Percentiles rank a stretch among this genome's conserved stretches.
These are phyloP conservation scores for Hedychridium roseum DNA, from an alignment of 2,888 invertebrate genomes.

Conservation along the genomic window DNA sequence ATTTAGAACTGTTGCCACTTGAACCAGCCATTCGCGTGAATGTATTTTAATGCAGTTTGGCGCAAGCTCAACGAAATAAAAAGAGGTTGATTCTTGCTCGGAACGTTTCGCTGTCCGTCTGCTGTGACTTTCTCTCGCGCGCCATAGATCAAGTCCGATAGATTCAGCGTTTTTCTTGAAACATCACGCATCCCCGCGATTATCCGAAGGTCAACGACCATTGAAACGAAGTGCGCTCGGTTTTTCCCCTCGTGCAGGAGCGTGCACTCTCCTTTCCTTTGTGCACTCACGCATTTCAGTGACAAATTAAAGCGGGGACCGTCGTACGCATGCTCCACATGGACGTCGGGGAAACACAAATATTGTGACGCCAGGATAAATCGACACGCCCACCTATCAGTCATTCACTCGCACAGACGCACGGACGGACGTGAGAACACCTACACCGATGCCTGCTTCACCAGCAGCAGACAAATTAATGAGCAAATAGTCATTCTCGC, in stretches of 20 bases:
- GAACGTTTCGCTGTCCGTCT: slow-evolving; percentile 40
- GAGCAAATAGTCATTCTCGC: background rate
- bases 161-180: slow-evolving; percentile 27
- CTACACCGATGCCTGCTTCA: too few relatives aligned
- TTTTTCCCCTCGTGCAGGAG: slow-evolving; percentile 3
- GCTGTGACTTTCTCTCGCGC: slow-evolving; percentile 30
- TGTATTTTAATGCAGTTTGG: too few relatives aligned
- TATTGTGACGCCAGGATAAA: slow-evolving; percentile 43
- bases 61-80: too few relatives aligned
- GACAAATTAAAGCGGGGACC: background rate
- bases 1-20: too few relatives aligned
- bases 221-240: slow-evolving; percentile 13
- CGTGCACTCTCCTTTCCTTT: too few relatives aligned
- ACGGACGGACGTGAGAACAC: too few relatives aligned
- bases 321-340: background rate
- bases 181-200: too few relatives aligned
- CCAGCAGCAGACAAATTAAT: background rate
- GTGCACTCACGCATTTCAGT: slow-evolving; percentile 3
- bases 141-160: slow-evolving; percentile 35
- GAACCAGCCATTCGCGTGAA: too few relatives aligned
- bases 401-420: slow-evolving; percentile 31
- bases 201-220: too few relatives aligned
- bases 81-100: too few relatives aligned
- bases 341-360: slow-evolving; percentile 31
- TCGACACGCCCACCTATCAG: slow-evolving; percentile 48